Evolutionary conservation across 2,113 vertebrate species (phyloP).

Genomic region (Pipra filicauda): DNA sequence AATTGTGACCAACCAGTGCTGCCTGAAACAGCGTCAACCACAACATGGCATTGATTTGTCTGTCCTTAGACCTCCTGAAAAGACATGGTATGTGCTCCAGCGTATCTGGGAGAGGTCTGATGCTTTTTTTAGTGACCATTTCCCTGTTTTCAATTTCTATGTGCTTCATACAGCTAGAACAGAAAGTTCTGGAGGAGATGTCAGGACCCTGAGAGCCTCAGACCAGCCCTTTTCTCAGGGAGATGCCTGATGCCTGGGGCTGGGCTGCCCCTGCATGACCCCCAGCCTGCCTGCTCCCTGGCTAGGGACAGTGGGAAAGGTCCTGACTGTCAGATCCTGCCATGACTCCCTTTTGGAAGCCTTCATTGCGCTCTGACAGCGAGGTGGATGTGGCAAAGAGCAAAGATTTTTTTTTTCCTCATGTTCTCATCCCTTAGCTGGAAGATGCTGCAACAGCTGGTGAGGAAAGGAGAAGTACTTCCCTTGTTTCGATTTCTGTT

Average conservation of each 20-base stretch:
- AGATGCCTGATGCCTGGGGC: not conserved
- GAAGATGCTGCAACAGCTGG: not conserved
- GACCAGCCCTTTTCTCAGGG: not conserved
- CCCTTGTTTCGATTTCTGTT: not conserved
- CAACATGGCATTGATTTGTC: not conserved
- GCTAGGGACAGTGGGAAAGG: not conserved
- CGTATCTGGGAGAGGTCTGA: not conserved
- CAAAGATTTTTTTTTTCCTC: not conserved
- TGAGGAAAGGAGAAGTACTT: not conserved
- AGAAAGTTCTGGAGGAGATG: not conserved
- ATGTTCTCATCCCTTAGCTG: not conserved
- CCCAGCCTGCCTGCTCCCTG: not conserved
- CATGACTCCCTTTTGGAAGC: not conserved
- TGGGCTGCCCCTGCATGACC: not conserved
- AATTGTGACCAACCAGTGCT: accelerated
- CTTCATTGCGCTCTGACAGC: accelerated
- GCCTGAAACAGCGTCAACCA: not conserved
- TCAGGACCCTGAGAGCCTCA: not conserved
- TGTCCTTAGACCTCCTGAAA: not conserved
- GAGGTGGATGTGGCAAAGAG: not conserved
- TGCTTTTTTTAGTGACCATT: not conserved
- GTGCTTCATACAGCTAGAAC: not conserved
- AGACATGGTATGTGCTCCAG: not conserved
- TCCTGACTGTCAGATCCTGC: not conserved
- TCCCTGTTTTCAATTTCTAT: not conserved